Base-by-base conservation (phyloP, 2,888 invertebrate species). In the Ceriagrion tenellum region DNA sequence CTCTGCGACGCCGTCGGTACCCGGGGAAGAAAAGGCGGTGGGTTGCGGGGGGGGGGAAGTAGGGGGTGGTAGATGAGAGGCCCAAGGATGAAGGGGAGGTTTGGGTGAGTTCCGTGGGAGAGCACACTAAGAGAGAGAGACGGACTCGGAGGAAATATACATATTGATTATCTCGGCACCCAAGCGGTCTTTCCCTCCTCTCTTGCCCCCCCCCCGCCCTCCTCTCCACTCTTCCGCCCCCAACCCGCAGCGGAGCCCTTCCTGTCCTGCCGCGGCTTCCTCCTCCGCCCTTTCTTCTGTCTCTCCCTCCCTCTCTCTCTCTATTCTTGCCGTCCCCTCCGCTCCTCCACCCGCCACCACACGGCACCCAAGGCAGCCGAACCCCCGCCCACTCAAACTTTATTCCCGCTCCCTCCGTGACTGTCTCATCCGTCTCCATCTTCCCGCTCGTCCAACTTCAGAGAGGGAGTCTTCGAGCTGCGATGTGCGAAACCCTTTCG, bases 81-180 rank as follows among this genome's bases (percentile, higher is more conserved):
- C n/a, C 90, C 55, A 59, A 23, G 91, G 91, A 40, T 26, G 91
- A 59, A 16, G 40, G 55, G 59, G 30, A 18, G 81, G 55, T 47
- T 47, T 20, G 89, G 81, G 81, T 81, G 81, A 69, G 81, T 81
- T 81, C n/a, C 26, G 69, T 69, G 35, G 88, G 88, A 69, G 26
- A 69, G 59, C 59, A 20, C 16, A 59, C 47, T 3, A 16, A 16
- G 81, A 6, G 26, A 26, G 35, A 81, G 81, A 91, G 91, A 63
- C 91, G 93, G 93, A 93, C 93, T 69, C 69, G 74, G 93, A 93
- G 93, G 93, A 93, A 93, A 93, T 93, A 93, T 93, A 93, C 93
- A 93, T 93, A 93, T 93, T 93, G 93, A 93, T 93, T 93, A 93
- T 93, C 93, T 93, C 93, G 93, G 93, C 93, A 93, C 93, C 93